Evolutionary conservation across 2,113 vertebrate species (phyloP).

Genomic region (Mola mola): DNA sequence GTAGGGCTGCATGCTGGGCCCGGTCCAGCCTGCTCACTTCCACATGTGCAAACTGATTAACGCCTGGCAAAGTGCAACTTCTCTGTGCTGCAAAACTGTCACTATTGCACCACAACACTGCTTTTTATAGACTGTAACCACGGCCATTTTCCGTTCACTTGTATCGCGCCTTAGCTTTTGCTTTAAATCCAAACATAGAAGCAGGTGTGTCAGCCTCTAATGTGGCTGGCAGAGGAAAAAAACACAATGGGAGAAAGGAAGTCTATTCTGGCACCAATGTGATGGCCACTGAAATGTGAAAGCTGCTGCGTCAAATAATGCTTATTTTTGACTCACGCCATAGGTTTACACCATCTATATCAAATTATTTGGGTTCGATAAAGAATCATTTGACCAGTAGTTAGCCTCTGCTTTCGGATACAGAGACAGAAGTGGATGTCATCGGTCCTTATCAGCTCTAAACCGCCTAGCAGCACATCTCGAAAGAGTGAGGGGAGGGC

Average conservation of each 20-base stretch:
- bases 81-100: not conserved
- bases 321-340: too few species aligned
- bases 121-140: too few species aligned
- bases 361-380: too few species aligned
- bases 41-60: too few species aligned
- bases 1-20: not conserved
- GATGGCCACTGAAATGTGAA: slow-evolving; percentile 5
- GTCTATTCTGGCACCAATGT: not conserved
- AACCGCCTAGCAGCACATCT: not conserved
- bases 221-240: too few species aligned
- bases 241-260: not conserved
- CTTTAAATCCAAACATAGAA: slow-evolving; percentile 11
- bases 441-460: not conserved
- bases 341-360: too few species aligned
- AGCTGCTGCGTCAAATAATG: not conserved
- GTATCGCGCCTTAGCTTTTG: not conserved
- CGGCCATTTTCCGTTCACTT: not conserved
- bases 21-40: slow-evolving; percentile 20
- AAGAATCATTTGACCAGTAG: too few species aligned
- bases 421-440: too few species aligned
- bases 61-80: too few species aligned
- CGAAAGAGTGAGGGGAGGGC: not conserved
- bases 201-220: not conserved
- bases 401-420: too few species aligned
- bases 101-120: too few species aligned